phyloP scores from a whole-genome alignment of 2,797 vertebrate species.

The Neosalanx taihuensis region DNA sequence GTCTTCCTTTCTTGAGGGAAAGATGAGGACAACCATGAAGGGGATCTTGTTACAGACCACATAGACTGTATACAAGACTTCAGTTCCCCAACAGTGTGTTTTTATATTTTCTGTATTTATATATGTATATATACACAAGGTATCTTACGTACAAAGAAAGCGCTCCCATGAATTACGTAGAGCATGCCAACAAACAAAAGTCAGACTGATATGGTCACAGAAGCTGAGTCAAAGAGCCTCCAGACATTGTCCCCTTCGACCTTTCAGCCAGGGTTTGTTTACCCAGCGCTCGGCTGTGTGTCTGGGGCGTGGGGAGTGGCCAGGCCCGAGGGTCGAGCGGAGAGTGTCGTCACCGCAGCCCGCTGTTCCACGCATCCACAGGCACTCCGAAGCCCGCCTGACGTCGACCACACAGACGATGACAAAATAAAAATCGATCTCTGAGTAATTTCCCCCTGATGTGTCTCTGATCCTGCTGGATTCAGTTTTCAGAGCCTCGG shows the following conservation, averaged over 20 bases:
- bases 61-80: conserved; percentile 72
- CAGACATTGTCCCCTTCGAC: conserved; percentile 33
- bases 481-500: conserved; percentile 45
- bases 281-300: conserved; percentile 9
- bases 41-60: conserved; percentile 42
- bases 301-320: neutral
- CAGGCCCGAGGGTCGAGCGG: neutral
- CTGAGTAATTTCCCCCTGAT: conserved; percentile 34
- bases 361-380: conserved; percentile 18
- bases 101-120: conserved; percentile 71
- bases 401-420: conserved; percentile 38
- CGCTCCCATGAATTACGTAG: conserved; percentile 70
- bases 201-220: conserved; percentile 49
- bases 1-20: conserved; percentile 30
- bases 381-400: conserved; percentile 72
- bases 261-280: conserved; percentile 28
- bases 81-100: conserved; percentile 68
- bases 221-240: conserved; percentile 65
- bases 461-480: conserved; percentile 39
- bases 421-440: conserved; percentile 32
- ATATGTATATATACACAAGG: conserved; percentile 72
- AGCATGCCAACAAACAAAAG: conserved; percentile 69
- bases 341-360: conserved; percentile 20
- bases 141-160: conserved; percentile 70
- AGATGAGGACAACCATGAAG: conserved; percentile 44